These are phyloP conservation scores for Poecilia wingei DNA, from an alignment of 2,797 vertebrate species.

Conservation along the genomic window DNA sequence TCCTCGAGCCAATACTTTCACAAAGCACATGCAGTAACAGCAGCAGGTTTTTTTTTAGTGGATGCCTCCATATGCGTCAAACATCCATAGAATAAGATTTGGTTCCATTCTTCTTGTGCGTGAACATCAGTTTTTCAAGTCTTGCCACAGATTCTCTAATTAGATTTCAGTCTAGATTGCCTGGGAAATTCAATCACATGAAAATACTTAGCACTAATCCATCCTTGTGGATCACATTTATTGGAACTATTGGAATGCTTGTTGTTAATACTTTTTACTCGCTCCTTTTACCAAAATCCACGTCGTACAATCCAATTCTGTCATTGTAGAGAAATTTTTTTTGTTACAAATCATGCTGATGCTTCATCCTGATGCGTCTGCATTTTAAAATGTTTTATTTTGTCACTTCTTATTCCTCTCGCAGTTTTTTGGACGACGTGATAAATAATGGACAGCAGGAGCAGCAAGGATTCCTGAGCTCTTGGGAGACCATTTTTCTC, in stretches of 20 bases:
- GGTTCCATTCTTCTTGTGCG: background rate
- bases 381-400: background rate
- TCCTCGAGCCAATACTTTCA: background rate
- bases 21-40: background rate
- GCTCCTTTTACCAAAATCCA: background rate
- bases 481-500: slow-evolving; percentile 74
- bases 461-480: slow-evolving; percentile 65
- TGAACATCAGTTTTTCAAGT: background rate
- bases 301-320: background rate
- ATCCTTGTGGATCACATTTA: background rate
- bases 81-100: background rate
- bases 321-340: background rate
- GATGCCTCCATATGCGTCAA: background rate
- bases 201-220: background rate
- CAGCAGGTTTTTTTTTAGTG: background rate
- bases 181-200: slow-evolving; percentile 1
- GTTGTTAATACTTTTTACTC: background rate
- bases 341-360: background rate
- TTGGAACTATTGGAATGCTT: background rate
- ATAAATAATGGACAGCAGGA: slow-evolving; percentile 61
- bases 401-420: slow-evolving; percentile 10
- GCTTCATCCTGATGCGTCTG: background rate
- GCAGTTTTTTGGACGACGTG: slow-evolving; percentile 76
- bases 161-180: background rate
- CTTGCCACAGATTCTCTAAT: background rate